A percentile compares a stretch with the other conserved stretches of the same genome.
Evolutionary conservation across 2,888 invertebrate genomes (phyloP).

Genomic region (Drosophila buzzatii): DNA sequence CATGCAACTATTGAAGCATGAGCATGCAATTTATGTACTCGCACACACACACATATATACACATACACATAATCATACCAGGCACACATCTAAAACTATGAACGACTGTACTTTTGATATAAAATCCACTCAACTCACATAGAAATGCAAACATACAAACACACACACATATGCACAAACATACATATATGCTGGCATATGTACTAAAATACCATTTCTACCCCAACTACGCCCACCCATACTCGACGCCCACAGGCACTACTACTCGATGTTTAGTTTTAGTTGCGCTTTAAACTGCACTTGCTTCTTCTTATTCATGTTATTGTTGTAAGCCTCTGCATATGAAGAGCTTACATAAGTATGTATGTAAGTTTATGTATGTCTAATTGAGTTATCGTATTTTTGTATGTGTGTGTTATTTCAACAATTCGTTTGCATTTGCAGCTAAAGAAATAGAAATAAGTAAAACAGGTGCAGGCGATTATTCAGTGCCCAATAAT

Average conservation of each 20-base stretch:
- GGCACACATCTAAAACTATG: conserved; percentile 52
- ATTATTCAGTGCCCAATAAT: neutral
- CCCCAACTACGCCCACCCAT: conserved; percentile 17
- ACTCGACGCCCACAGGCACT: conserved; percentile 30
- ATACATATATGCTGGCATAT: conserved; percentile 20
- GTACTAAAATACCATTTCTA: conserved; percentile 30
- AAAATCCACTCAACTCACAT: conserved; percentile 65
- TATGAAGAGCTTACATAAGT: conserved; percentile 51
- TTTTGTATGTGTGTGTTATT: conserved; percentile 34
- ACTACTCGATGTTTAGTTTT: conserved; percentile 70
- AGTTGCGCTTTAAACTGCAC: conserved; percentile 78
- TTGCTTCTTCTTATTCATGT: conserved; percentile 48
- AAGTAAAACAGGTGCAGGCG: conserved; percentile 35
- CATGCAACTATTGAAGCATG: conserved; percentile 79
- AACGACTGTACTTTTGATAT: conserved; percentile 77
- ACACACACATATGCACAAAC: conserved; percentile 1
- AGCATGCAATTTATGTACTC: conserved; percentile 76
- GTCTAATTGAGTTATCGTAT: conserved; percentile 18
- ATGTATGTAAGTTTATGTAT: conserved; percentile 12
- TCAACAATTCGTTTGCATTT: conserved; percentile 64
- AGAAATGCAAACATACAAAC: conserved; percentile 48
- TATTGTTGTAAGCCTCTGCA: conserved; percentile 63
- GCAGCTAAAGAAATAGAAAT: conserved; percentile 65
- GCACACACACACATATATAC: conserved; percentile 15
- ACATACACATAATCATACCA: no score